Conservation (phyloP, 2,797 vertebrate genomes). For the Emys orbicularis region DNA sequence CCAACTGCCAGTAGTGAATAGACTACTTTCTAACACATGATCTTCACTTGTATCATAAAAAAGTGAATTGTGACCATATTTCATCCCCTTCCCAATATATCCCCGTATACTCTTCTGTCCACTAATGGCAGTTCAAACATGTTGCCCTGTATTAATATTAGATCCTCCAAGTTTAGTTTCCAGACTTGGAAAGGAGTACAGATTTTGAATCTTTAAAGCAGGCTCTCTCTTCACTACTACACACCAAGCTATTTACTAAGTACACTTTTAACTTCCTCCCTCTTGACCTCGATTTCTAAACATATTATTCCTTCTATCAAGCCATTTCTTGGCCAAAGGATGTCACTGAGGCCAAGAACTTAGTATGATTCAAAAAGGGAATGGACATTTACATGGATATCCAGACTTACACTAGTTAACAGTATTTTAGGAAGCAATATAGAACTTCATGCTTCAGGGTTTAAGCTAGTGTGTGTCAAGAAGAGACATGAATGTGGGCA, state of each 20-base stretch:
- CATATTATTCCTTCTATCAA: background rate
- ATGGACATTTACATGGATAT: background rate
- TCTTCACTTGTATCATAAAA: background rate
- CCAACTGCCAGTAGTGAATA: background rate
- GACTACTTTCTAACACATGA: background rate
- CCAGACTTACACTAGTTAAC: background rate
- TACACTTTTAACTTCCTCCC: background rate
- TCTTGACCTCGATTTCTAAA: background rate
- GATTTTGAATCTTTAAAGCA: background rate
- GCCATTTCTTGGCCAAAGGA: background rate
- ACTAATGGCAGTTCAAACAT: background rate
- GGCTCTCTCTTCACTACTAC: background rate
- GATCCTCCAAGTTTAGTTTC: background rate
- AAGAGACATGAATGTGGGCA: background rate
- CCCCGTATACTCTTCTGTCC: background rate
- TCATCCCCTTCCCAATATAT: background rate
- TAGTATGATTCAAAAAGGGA: background rate
- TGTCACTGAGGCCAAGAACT: background rate
- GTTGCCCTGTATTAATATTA: background rate
- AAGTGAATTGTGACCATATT: background rate
- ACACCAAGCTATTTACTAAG: background rate
- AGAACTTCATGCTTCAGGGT: background rate
- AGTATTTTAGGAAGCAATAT: background rate
- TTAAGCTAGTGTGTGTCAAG: background rate
- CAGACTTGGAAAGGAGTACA: background rate